A percentile compares a stretch with the other conserved stretches of the same genome.
These are phyloP conservation scores for Antennarius striatus DNA, from an alignment of 2,113 vertebrate species.

Conservation along the genomic window DNA sequence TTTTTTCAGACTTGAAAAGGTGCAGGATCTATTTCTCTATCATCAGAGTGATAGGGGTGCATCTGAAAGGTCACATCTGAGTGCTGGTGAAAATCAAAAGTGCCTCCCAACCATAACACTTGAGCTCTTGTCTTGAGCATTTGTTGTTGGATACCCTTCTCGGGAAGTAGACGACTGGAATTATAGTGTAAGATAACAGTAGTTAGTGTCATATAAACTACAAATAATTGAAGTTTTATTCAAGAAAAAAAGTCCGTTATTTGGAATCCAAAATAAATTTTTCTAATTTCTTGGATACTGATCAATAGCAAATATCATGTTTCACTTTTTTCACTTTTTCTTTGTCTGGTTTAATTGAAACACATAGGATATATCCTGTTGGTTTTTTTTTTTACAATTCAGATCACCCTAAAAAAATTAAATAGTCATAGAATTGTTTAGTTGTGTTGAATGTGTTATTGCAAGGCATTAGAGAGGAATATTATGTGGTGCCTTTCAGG, in stretches of 20 bases:
- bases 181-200: conserved; percentile 41
- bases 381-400: too few species aligned
- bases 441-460: conserved; percentile 16
- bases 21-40: conserved; percentile 80
- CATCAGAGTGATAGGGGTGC: conserved; percentile 81
- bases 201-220: conserved; percentile 13
- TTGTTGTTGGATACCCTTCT: conserved; percentile 66
- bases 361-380: background rate
- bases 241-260: background rate
- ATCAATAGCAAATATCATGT: background rate
- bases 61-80: conserved; percentile 81
- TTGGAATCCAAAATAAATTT: background rate
- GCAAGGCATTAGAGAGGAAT: conserved; percentile 27
- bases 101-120: conserved; percentile 74
- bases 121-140: conserved; percentile 76
- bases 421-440: background rate
- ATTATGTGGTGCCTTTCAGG: conserved; percentile 39
- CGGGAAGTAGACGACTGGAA: conserved; percentile 56
- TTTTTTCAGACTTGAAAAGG: conserved; percentile 83
- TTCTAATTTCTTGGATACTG: background rate
- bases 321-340: background rate
- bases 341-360: background rate
- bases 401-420: background rate
- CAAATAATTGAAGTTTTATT: conserved; percentile 17
- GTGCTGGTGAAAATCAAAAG: conserved; percentile 77